Conservation (phyloP, 2,888 invertebrate genomes). For the Drosophila prolongata region DNA sequence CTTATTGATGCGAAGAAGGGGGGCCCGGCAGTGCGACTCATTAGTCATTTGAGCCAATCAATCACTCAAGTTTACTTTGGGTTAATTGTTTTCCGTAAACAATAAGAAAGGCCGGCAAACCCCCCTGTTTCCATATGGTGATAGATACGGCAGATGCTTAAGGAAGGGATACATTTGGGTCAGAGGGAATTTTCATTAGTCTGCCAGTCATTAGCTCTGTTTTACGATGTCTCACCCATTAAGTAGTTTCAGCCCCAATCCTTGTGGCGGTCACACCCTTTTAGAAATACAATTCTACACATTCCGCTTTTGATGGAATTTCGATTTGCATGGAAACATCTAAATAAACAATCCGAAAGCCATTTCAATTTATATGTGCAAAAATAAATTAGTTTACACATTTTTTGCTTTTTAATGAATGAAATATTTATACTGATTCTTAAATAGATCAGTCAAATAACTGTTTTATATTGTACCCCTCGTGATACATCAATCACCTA, state of each 20-base stretch:
- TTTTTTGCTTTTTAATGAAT: not conserved
- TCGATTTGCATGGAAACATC: constrained; percentile 5
- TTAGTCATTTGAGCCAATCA: constrained; percentile 57
- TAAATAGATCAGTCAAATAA: not conserved
- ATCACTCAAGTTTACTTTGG: constrained; percentile 49
- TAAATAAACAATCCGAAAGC: not conserved
- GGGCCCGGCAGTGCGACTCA: constrained; percentile 27
- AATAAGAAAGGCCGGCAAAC: constrained; percentile 31
- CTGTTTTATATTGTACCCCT: constrained; percentile 4
- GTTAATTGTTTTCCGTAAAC: constrained; percentile 58
- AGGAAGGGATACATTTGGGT: constrained; percentile 19
- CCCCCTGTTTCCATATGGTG: constrained; percentile 13
- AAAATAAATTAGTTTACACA: constrained; percentile 11
- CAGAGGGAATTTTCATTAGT: constrained; percentile 60
- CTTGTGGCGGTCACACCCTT: not conserved
- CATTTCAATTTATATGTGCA: not conserved
- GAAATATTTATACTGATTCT: constrained; percentile 7
- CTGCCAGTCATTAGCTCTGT: constrained; percentile 61
- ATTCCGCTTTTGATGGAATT: constrained; percentile 2
- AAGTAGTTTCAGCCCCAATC: constrained; percentile 38
- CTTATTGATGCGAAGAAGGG: constrained; percentile 9
- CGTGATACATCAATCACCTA: constrained; percentile 26
- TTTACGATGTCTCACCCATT: constrained; percentile 50
- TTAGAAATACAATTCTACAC: not conserved
- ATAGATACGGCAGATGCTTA: constrained; percentile 22